A percentile compares a stretch with the other conserved stretches of the same genome.
phyloP scores from a whole-genome alignment of 2,113 vertebrate genomes.

The Cranoglanis bouderius region DNA sequence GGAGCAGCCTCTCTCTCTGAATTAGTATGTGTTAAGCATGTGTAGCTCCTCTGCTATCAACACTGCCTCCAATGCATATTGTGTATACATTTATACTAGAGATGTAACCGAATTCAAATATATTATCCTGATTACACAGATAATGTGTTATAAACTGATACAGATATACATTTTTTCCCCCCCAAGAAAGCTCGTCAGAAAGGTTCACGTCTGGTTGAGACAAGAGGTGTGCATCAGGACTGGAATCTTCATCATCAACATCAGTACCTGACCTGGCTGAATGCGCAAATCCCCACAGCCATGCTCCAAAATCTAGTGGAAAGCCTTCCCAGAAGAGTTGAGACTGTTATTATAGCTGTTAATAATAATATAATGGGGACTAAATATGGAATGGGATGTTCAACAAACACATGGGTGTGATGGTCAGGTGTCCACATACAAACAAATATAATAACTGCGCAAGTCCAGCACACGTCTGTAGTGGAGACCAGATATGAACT shows the following conservation, averaged over 20 bases:
- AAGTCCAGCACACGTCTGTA: neutral
- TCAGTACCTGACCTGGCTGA: neutral
- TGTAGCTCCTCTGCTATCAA: neutral
- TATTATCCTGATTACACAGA: too few species aligned
- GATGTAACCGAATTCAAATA: neutral
- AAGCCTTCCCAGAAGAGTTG: neutral
- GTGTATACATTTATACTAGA: neutral
- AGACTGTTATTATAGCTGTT: neutral
- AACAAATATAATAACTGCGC: too few species aligned
- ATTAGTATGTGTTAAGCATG: neutral
- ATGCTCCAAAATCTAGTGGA: neutral
- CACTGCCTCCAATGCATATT: neutral
- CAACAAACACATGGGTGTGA: neutral
- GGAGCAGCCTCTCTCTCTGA: neutral
- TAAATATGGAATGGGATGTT: neutral
- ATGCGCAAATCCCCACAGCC: neutral
- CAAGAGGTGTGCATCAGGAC: neutral
- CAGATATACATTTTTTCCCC: neutral
- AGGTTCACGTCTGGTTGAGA: neutral
- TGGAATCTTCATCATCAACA: neutral
- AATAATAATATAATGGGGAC: neutral
- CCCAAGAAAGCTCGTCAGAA: neutral
- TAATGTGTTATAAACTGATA: neutral
- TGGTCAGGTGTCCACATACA: neutral
- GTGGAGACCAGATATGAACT: neutral